Evolutionary conservation across 2,113 vertebrate species (phyloP).

Genomic region (Corynorhinus townsendii): DNA sequence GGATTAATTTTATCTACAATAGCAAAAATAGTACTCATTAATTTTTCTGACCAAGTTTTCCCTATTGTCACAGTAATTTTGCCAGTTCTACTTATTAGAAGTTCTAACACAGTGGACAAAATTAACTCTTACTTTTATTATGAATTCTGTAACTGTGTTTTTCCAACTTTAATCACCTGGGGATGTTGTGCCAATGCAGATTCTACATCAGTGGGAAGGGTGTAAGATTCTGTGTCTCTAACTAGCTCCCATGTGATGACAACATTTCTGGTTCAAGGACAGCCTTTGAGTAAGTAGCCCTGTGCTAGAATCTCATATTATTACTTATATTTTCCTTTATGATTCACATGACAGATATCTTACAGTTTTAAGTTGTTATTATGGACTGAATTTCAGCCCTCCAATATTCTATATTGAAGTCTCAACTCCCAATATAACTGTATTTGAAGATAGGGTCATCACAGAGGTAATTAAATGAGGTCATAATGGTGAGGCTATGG

Average conservation of each 20-base stretch:
- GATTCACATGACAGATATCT: neutral
- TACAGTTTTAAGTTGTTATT: neutral
- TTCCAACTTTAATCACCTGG: neutral
- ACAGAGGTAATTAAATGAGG: neutral
- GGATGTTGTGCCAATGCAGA: neutral
- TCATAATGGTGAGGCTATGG: neutral
- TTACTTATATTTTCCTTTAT: neutral
- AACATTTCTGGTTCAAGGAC: neutral
- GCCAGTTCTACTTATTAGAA: neutral
- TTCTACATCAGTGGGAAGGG: neutral
- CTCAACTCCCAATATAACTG: neutral
- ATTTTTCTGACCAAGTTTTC: slow-evolving; percentile 2
- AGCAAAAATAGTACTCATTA: slow-evolving; percentile 29
- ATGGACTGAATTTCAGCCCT: neutral
- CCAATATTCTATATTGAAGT: neutral
- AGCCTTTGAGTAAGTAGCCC: neutral
- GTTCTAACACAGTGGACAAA: neutral
- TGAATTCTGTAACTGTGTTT: neutral
- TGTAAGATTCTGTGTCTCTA: neutral
- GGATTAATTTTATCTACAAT: neutral
- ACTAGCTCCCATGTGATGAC: neutral
- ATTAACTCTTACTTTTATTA: neutral
- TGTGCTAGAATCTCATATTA: neutral
- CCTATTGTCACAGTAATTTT: neutral
- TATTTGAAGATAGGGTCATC: neutral